Conservation (phyloP, 2,888 invertebrate genomes). For the Xanthorhoe designata region DNA sequence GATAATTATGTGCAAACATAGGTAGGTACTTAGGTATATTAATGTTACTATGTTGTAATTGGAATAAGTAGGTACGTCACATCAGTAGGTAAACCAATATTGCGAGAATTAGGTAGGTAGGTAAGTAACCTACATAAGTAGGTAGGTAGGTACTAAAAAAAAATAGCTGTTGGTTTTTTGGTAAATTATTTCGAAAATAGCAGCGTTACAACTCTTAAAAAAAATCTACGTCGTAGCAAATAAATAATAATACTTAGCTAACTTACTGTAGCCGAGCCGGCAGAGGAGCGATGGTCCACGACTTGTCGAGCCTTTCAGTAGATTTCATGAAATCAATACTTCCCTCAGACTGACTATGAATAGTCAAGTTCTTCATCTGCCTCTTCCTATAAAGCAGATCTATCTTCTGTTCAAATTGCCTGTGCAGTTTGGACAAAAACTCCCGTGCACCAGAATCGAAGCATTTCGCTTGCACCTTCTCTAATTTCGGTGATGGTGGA, state of each 20-base stretch:
- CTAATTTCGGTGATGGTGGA: conserved; percentile 82
- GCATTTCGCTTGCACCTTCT: conserved; percentile 81
- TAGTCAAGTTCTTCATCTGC: conserved; percentile 59
- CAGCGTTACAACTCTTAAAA: no score
- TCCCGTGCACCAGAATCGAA: conserved; percentile 84
- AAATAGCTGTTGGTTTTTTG: no score
- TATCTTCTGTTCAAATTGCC: conserved; percentile 78
- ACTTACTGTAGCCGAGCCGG: conserved; percentile 81
- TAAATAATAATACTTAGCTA: not conserved
- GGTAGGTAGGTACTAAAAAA: no score
- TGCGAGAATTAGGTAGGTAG: no score
- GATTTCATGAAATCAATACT: conserved; percentile 74
- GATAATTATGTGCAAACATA: no score
- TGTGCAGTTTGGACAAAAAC: conserved; percentile 83
- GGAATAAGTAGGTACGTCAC: no score
- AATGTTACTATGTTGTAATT: no score
- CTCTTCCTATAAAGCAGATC: conserved; percentile 77
- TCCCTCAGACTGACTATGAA: conserved; percentile 21
- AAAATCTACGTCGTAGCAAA: no score
- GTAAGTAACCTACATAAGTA: no score
- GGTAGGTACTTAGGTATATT: no score
- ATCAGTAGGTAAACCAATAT: no score
- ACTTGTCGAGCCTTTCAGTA: conserved; percentile 67
- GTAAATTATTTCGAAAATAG: no score
- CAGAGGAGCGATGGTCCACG: conserved; percentile 87